Percentiles rank a stretch among this genome's conserved stretches.
Evolutionary conservation across 1,140 invertebrate species (phyloP).

Genomic region (Calephelis nemesis): DNA sequence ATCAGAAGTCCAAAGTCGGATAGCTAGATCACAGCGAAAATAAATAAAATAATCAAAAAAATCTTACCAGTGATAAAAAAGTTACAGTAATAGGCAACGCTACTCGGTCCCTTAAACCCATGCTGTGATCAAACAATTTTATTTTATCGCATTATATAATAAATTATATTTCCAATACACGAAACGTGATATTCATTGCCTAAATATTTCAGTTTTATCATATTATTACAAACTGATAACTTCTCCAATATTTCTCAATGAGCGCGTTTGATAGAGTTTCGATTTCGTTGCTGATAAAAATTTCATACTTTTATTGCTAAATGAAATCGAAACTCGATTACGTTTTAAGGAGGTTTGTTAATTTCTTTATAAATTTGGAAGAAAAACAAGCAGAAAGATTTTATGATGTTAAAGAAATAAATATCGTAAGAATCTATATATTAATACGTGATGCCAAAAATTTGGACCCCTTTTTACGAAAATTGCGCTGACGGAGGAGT

Average conservation of each 20-base stretch:
- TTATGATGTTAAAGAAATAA: no score
- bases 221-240: neutral
- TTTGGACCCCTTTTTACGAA: no score
- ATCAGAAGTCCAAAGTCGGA: no score
- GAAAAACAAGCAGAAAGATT: no score
- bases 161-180: conserved; percentile 3
- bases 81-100: neutral
- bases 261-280: neutral
- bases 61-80: conserved; percentile 1
- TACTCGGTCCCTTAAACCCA: neutral
- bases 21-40: no score
- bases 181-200: conserved; percentile 4
- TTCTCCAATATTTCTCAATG: neutral
- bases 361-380: no score
- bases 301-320: no score
- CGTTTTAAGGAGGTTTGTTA: no score
- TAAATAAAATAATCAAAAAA: neutral
- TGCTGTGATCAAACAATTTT: neutral
- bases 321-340: no score
- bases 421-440: no score
- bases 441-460: no score
- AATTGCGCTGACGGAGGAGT: no score
- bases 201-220: neutral
- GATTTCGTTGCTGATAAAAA: neutral
- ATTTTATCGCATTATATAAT: conserved; percentile 13